Evolutionary conservation across 2,113 vertebrate genomes (phyloP).

Genomic region (Myxocyprinus asiaticus): DNA sequence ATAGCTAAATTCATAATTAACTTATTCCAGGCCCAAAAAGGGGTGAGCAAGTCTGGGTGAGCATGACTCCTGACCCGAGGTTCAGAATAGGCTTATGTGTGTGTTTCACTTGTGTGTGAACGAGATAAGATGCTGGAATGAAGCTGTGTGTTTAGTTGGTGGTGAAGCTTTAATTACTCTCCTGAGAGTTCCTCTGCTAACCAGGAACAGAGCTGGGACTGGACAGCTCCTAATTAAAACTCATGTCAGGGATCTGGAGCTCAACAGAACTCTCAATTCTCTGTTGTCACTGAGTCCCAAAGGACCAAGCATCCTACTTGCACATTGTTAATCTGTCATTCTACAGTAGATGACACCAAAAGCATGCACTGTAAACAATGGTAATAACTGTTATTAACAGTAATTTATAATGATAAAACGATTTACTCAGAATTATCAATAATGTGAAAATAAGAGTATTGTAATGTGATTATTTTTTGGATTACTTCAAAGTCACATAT

Average conservation of each 20-base stretch:
- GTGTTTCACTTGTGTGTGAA: not conserved
- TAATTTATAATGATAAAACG: no score
- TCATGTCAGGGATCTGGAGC: constrained; percentile 35
- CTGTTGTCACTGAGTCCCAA: not conserved
- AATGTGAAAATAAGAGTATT: no score
- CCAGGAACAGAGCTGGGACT: constrained; percentile 22
- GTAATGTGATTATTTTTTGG: no score
- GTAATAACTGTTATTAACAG: no score
- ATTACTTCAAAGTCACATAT: no score
- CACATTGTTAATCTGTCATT: not conserved
- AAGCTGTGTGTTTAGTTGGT: not conserved
- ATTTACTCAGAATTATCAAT: no score
- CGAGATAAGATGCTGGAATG: not conserved
- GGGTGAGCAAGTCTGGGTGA: no score
- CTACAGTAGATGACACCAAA: not conserved
- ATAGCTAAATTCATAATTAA: constrained; percentile 20
- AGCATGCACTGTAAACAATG: no score
- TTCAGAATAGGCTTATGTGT: constrained; percentile 10
- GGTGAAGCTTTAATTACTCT: constrained; percentile 39
- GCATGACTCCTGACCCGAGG: constrained; percentile 8
- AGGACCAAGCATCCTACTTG: not conserved
- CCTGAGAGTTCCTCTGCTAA: constrained; percentile 22
- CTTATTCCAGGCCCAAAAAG: not conserved
- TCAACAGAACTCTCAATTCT: not conserved
- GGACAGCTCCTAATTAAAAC: constrained; percentile 46